Evolutionary conservation across 2,888 invertebrate species (phyloP).

Genomic region (Nymphalis c-album): DNA sequence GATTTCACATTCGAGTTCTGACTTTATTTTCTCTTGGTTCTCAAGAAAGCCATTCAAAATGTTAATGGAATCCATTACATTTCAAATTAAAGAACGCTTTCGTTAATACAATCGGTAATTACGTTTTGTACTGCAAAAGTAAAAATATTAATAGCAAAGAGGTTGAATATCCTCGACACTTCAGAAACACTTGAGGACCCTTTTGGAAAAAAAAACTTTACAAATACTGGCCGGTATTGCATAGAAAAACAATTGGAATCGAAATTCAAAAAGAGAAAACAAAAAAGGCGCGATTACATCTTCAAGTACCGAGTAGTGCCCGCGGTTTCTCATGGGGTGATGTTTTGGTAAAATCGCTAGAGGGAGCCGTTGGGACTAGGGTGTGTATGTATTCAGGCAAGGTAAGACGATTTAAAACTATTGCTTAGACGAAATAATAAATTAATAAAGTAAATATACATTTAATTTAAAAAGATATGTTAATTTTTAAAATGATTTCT

Average conservation of each 20-base stretch:
- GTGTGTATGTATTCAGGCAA: slow-evolving; percentile 25
- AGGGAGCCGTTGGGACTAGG: slow-evolving; percentile 56
- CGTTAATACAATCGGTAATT: slow-evolving; percentile 56
- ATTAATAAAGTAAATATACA: background rate
- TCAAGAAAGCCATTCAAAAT: slow-evolving; percentile 34
- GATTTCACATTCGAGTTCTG: slow-evolving; percentile 1
- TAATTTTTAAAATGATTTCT: too few relatives aligned
- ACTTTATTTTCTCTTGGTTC: slow-evolving; percentile 18
- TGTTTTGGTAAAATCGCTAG: slow-evolving; percentile 76
- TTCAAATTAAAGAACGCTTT: slow-evolving; percentile 42
- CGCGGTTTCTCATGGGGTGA: slow-evolving; percentile 78
- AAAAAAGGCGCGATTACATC: slow-evolving; percentile 79
- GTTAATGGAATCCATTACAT: slow-evolving; percentile 37
- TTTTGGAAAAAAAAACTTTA: slow-evolving; percentile 53
- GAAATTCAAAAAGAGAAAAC: slow-evolving; percentile 62
- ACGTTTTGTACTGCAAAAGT: slow-evolving; percentile 49
- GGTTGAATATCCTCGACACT: slow-evolving; percentile 71
- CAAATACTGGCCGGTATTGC: slow-evolving; percentile 58
- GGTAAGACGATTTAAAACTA: background rate
- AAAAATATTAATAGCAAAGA: slow-evolving; percentile 50
- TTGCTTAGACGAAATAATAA: background rate
- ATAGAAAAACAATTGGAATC: slow-evolving; percentile 66
- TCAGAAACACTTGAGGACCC: slow-evolving; percentile 64
- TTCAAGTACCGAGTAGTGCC: slow-evolving; percentile 66
- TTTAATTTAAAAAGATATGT: background rate